A percentile compares a stretch with the other conserved stretches of the same genome.
Evolutionary conservation across 2,888 invertebrate genomes (phyloP).

Genomic region (Sinopyrophorus schimmeli): DNA sequence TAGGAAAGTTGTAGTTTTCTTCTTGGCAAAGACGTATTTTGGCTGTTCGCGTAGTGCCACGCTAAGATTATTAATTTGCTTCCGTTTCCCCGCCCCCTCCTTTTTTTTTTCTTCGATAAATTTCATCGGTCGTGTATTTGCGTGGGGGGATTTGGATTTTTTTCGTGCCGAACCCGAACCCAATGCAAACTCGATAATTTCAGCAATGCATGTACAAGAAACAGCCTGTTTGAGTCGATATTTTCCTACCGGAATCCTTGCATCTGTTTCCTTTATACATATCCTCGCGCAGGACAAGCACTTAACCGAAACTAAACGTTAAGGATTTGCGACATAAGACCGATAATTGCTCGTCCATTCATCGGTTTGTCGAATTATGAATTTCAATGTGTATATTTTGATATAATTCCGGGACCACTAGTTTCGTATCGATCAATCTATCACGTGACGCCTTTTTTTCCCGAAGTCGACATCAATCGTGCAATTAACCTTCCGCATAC

Average conservation of each 20-base stretch:
- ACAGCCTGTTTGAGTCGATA: conserved; percentile 39
- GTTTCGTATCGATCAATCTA: conserved; percentile 30
- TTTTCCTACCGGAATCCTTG: conserved; percentile 44
- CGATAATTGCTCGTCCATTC: conserved; percentile 22
- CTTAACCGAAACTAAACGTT: conserved; percentile 22
- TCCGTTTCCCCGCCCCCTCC: no score
- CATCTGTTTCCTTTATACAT: conserved; percentile 45
- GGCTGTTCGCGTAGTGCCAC: background rate
- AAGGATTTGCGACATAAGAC: conserved; percentile 20
- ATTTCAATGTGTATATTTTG: conserved; percentile 34
- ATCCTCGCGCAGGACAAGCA: conserved; percentile 37
- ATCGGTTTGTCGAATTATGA: conserved; percentile 33
- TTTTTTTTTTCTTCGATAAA: no score
- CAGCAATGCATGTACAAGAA: conserved; percentile 21
- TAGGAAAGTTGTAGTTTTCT: no score
- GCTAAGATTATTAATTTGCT: background rate
- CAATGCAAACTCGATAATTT: conserved; percentile 25
- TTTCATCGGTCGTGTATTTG: no score
- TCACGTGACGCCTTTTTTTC: conserved; percentile 13
- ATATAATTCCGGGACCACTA: conserved; percentile 29
- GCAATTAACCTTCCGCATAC: no score
- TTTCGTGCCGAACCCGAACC: no score
- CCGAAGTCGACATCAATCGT: no score
- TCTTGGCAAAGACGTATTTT: no score
- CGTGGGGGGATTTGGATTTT: no score